A percentile compares a stretch with the other conserved stretches of the same genome.
phyloP scores from a whole-genome alignment of 2,797 vertebrate species.

The Agapornis canus region DNA sequence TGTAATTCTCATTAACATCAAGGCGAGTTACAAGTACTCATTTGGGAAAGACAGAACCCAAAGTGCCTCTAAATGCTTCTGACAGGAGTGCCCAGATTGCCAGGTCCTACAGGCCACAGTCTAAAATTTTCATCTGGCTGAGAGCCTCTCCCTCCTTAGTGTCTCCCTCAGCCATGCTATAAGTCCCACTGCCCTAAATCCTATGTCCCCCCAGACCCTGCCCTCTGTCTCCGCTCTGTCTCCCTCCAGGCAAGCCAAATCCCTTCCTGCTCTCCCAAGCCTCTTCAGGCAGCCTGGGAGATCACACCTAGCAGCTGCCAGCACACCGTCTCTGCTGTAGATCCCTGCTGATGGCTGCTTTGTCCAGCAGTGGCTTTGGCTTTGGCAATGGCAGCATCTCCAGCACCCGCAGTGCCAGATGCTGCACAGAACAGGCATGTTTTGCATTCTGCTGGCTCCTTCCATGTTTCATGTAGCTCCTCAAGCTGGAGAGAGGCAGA shows the following conservation, averaged over 20 bases:
- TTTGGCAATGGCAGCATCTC: not conserved
- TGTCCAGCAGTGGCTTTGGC: not conserved
- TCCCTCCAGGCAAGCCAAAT: not conserved
- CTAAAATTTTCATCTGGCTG: not conserved
- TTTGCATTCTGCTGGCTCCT: not conserved
- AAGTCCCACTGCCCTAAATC: not conserved
- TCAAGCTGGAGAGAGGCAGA: not conserved
- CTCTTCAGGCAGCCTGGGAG: not conserved
- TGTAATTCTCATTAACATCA: constrained; percentile 67
- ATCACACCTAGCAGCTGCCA: not conserved
- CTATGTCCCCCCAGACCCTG: not conserved
- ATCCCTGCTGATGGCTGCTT: not conserved
- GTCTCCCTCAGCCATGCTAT: not conserved
- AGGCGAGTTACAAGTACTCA: constrained; percentile 49
- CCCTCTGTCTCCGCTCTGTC: not conserved
- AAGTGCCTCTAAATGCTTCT: constrained; percentile 47
- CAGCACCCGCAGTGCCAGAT: not conserved
- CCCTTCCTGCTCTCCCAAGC: not conserved
- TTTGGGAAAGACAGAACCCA: constrained; percentile 43
- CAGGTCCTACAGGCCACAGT: not conserved
- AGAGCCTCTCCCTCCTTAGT: not conserved
- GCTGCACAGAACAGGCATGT: accelerated
- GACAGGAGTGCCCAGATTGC: constrained; percentile 22
- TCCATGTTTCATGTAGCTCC: not conserved
- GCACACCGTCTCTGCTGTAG: not conserved